Base-by-base conservation (phyloP, 2,797 vertebrate genomes). In the Saguinus oedipus region DNA sequence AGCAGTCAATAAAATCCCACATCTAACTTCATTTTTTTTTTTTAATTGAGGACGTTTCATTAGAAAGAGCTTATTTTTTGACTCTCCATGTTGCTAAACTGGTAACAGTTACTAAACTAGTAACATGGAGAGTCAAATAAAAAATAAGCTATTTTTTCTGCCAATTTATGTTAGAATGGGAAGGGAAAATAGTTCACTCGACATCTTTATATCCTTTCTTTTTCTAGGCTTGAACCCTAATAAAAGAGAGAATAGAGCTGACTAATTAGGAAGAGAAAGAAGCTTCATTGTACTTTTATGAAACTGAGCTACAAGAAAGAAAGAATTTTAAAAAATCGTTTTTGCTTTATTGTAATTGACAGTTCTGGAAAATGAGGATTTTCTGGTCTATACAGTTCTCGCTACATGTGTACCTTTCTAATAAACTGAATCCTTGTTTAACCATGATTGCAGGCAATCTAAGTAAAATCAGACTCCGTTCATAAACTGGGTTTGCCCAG, bases 381-480 rank as follows among this genome's bases (percentile, higher is more conserved):
- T 74, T 4, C 64, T 95, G 75, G 39, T 36, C 86, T 87, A 92
- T 27, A 70, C 4, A n/a, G 24, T 50, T n/a, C 24, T 36, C 36
- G 55, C 86, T n/a, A 72, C 94, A 84, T 87, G 39, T 68, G 86
- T 17, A 9, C 86, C 76, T 97, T 93, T 93, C 93, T 97, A 33
- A 92, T 95, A 91, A 85, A 95, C 95, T 88, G 91, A 89, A 74
- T 97, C 86, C 97, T 97, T 72, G 72, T 93, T 48, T 76, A 94
- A 30, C 36, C 57, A 33, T 22, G 13, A 93, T 74, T 72, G 39
- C 20, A 96, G 85, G 88, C 93, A 39, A 78, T 87, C 55, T 93
- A 78, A 95, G 97, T 94, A 97, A 93, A 96, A 97, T 92, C 36
- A 92, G 80, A 68, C 72, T 55, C 88, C 95, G 27, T 97, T 95